These are phyloP conservation scores for Drosophila kepulauana DNA, from an alignment of 1,140 invertebrate species.

Conservation along the genomic window DNA sequence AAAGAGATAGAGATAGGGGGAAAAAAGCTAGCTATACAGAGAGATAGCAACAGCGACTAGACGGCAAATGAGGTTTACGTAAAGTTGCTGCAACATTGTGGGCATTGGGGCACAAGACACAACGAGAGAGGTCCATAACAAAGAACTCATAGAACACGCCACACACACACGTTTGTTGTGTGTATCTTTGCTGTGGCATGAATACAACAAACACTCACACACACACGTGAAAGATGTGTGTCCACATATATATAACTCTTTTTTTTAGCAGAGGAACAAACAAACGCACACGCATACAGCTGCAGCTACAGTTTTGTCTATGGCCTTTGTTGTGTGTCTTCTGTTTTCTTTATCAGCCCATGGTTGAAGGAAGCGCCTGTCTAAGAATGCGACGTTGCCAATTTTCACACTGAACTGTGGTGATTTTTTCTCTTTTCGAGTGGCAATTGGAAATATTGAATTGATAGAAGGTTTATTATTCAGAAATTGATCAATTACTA, in stretches of 20 bases:
- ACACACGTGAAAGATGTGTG: neutral
- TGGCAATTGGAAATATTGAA: neutral
- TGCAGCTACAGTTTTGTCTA: conserved; percentile 2
- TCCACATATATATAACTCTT: conserved; percentile 3
- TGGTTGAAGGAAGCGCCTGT: conserved; percentile 9
- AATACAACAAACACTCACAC: neutral
- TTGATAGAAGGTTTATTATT: no score
- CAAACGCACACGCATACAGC: neutral
- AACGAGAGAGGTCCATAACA: neutral
- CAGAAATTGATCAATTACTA: no score
- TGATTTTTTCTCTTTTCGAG: conserved; percentile 44
- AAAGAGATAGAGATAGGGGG: neutral
- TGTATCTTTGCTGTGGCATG: neutral
- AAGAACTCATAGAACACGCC: conserved; percentile 20
- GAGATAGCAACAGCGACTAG: conserved; percentile 26
- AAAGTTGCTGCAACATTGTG: conserved; percentile 37
- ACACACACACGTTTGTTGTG: neutral
- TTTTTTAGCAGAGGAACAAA: conserved; percentile 14
- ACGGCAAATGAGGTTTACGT: conserved; percentile 52
- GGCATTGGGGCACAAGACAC: neutral
- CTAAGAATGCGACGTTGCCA: conserved; percentile 33
- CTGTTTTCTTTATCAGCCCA: neutral
- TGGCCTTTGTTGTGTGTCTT: conserved; percentile 11
- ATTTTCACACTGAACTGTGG: conserved; percentile 36
- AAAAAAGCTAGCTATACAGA: neutral